Evolutionary conservation across 2,888 invertebrate genomes (phyloP).

Genomic region (Caenorhabditis doughertyi): DNA sequence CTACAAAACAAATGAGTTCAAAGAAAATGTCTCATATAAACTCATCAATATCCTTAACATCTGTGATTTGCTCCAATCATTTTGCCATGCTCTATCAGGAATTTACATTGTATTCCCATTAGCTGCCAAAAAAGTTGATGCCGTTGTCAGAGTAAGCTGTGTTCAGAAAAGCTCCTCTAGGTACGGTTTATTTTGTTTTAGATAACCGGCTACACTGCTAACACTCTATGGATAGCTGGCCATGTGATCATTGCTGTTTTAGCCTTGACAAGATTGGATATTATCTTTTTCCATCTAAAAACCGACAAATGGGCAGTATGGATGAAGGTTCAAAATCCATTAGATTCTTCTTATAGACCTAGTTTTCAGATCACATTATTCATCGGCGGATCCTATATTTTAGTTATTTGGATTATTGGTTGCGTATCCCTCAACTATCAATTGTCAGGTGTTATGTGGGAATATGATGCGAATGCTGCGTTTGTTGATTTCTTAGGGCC

Average conservation of each 20-base stretch:
- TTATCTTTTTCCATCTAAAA: slow-evolving; percentile 1
- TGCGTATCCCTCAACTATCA: slow-evolving; percentile 23
- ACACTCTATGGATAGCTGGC: slow-evolving; percentile 23
- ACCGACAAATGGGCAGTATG: background rate
- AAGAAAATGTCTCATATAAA: slow-evolving; percentile 43
- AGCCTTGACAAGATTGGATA: background rate
- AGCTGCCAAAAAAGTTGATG: background rate
- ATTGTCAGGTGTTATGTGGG: slow-evolving; percentile 6
- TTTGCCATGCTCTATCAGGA: slow-evolving; percentile 30
- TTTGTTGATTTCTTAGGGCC: background rate
- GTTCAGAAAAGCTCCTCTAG: too few species aligned
- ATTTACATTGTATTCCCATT: slow-evolving; percentile 34
- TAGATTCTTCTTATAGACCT: background rate
- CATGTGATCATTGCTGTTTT: slow-evolving; percentile 15
- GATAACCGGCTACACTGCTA: slow-evolving; percentile 31
- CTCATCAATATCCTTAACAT: slow-evolving; percentile 26
- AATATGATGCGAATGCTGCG: slow-evolving; percentile 18
- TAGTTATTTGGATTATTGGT: background rate
- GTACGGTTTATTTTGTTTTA: background rate
- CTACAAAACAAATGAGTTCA: slow-evolving; percentile 26
- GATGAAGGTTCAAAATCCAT: background rate
- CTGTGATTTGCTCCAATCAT: slow-evolving; percentile 20
- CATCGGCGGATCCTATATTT: slow-evolving; percentile 1
- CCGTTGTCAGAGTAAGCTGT: slow-evolving; percentile 35
- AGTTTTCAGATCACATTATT: background rate